Evolutionary conservation across 2,113 vertebrate genomes (phyloP).

Genomic region (Donacobius atricapilla): DNA sequence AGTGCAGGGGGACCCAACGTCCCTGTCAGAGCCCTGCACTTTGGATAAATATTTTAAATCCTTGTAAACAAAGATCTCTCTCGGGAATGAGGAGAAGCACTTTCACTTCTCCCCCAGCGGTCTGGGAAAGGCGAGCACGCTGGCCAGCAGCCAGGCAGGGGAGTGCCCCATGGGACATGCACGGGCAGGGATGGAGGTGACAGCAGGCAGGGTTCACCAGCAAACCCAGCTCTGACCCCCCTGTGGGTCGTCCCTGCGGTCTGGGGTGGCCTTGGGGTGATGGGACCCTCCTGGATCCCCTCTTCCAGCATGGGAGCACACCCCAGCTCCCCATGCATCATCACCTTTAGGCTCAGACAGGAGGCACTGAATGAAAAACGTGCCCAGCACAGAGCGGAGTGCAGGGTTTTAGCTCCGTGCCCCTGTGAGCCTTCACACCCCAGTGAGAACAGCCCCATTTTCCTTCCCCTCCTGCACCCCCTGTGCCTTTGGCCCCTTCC

Average conservation of each 20-base stretch:
- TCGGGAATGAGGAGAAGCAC: not conserved
- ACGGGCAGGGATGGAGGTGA: not conserved
- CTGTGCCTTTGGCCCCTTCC: not conserved
- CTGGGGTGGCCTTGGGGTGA: not conserved
- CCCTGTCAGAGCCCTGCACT: not conserved
- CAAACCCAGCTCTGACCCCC: not conserved
- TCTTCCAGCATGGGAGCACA: not conserved
- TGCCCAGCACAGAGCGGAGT: rapidly evolving
- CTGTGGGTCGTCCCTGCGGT: not conserved
- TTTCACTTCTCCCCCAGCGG: not conserved
- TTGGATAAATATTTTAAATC: conserved; percentile 57
- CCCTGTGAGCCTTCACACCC: not conserved
- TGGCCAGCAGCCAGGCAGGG: conserved; percentile 2
- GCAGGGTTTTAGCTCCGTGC: not conserved
- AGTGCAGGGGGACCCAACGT: rapidly evolving
- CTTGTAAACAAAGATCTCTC: conserved; percentile 7
- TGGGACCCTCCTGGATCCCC: not conserved
- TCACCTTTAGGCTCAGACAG: not conserved
- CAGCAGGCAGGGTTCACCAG: rapidly evolving
- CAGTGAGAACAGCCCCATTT: not conserved
- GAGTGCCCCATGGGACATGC: rapidly evolving
- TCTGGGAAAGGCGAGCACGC: not conserved
- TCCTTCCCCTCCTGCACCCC: not conserved
- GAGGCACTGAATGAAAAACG: rapidly evolving
- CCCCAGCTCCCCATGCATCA: not conserved